phyloP scores from a whole-genome alignment of 1,140 invertebrate species.

The Drosophila chauvacae region DNA sequence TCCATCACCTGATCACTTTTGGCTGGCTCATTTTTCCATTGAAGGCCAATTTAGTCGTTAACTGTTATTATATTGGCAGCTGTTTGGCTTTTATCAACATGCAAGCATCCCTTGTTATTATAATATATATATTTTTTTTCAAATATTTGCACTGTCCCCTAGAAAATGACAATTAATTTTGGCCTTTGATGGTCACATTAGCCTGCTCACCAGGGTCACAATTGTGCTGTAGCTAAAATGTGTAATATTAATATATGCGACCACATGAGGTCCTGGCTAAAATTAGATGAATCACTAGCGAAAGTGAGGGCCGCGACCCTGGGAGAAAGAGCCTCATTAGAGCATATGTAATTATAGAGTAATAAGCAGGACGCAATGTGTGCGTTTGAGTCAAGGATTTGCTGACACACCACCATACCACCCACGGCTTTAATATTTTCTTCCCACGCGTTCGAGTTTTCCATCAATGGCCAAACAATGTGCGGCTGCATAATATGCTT shows the following conservation, averaged over 20 bases:
- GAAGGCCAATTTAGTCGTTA: slow-evolving; percentile 17
- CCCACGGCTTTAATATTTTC: slow-evolving; percentile 24
- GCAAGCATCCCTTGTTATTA: slow-evolving; percentile 32
- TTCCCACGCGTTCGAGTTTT: slow-evolving; percentile 13
- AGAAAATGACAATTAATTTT: slow-evolving; percentile 70
- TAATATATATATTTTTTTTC: slow-evolving; percentile 13
- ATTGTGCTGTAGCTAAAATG: slow-evolving; percentile 48
- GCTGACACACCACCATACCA: slow-evolving; percentile 8
- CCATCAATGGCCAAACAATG: slow-evolving; percentile 60
- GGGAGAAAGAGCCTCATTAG: slow-evolving; percentile 39
- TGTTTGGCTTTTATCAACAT: slow-evolving; percentile 44
- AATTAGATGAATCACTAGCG: slow-evolving; percentile 51
- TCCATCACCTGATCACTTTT: neutral
- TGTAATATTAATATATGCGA: slow-evolving; percentile 43
- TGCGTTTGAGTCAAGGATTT: slow-evolving; percentile 31
- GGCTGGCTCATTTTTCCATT: neutral
- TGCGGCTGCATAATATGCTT: slow-evolving; percentile 74
- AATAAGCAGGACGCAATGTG: slow-evolving; percentile 29
- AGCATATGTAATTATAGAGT: slow-evolving; percentile 52
- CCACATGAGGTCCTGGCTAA: slow-evolving; percentile 63
- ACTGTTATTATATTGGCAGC: slow-evolving; percentile 31
- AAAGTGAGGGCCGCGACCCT: slow-evolving; percentile 19
- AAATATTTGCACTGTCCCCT: slow-evolving; percentile 46
- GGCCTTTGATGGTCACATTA: slow-evolving; percentile 68
- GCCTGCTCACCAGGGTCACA: slow-evolving; percentile 44